A percentile compares a stretch with the other conserved stretches of the same genome.
phyloP scores from a whole-genome alignment of 2,797 vertebrate species.

The Darevskia nairensis region DNA sequence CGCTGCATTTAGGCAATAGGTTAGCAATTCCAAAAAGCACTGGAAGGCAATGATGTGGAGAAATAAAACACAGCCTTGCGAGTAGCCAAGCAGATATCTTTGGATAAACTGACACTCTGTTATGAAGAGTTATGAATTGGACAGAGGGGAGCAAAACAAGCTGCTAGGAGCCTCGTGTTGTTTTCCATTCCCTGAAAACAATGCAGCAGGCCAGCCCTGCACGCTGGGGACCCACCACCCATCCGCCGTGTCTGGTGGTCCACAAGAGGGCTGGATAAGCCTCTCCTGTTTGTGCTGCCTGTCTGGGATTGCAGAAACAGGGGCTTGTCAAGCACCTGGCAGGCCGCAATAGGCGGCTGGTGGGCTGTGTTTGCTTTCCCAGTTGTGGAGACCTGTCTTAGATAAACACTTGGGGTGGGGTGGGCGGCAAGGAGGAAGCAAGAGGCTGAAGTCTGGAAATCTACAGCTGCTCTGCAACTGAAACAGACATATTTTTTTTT shows the following conservation, averaged over 20 bases:
- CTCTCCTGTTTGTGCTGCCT: background rate
- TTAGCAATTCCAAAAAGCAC: conserved; percentile 33
- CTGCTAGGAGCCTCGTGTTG: accelerated
- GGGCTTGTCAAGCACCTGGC: background rate
- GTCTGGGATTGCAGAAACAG: background rate
- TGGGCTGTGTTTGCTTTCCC: background rate
- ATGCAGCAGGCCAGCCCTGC: background rate
- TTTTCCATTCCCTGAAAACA: conserved; percentile 33
- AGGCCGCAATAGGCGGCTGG: background rate
- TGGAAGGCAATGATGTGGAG: conserved; percentile 36
- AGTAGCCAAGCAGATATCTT: conserved; percentile 38
- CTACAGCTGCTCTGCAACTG: conserved; percentile 54
- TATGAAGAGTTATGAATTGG: conserved; percentile 42
- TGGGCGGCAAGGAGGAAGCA: conserved; percentile 55
- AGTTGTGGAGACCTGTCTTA: conserved; percentile 44
- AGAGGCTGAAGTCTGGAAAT: conserved; percentile 52
- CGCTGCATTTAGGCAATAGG: conserved; percentile 24
- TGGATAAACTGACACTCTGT: conserved; percentile 44
- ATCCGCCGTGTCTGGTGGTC: background rate
- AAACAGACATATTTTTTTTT: conserved; percentile 33
- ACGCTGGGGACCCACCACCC: background rate
- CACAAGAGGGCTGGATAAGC: background rate
- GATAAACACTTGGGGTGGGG: conserved; percentile 53
- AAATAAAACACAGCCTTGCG: conserved; percentile 12
- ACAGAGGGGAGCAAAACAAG: conserved; percentile 39